phyloP scores from a whole-genome alignment of 2,888 invertebrate genomes.

The Drosophila lutescens region DNA sequence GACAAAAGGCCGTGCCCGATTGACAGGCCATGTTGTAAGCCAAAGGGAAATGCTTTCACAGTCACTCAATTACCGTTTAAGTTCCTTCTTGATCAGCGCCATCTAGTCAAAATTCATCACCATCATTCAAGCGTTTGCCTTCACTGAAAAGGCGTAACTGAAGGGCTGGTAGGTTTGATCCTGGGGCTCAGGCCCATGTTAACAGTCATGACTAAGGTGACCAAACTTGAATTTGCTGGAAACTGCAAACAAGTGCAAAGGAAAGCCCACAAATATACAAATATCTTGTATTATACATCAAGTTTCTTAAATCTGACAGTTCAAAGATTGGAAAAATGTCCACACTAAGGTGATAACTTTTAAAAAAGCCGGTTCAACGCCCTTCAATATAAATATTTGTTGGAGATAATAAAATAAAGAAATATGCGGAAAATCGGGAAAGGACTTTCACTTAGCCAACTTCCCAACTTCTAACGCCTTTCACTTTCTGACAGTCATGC shows the following conservation, averaged over 20 bases:
- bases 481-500: slow-evolving; percentile 72
- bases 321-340: slow-evolving; percentile 63
- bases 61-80: not conserved
- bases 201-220: too few relatives aligned
- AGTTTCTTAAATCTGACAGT: slow-evolving; percentile 66
- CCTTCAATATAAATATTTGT: slow-evolving; percentile 16
- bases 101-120: not conserved
- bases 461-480: slow-evolving; percentile 21
- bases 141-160: not conserved
- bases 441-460: slow-evolving; percentile 27
- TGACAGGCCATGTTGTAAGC: too few relatives aligned
- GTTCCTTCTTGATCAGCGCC: not conserved
- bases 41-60: too few relatives aligned
- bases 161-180: not conserved
- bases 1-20: too few relatives aligned
- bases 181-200: not conserved
- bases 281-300: slow-evolving; percentile 50
- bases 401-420: slow-evolving; percentile 15
- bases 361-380: slow-evolving; percentile 43
- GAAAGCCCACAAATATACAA: not conserved
- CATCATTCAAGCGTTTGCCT: not conserved
- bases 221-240: not conserved
- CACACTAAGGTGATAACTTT: slow-evolving; percentile 16
- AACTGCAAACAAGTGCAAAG: not conserved
- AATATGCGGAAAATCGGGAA: slow-evolving; percentile 5